A percentile compares a stretch with the other conserved stretches of the same genome.
Evolutionary conservation across 1,140 invertebrate genomes (phyloP).

Genomic region (Saxidomus purpurata): DNA sequence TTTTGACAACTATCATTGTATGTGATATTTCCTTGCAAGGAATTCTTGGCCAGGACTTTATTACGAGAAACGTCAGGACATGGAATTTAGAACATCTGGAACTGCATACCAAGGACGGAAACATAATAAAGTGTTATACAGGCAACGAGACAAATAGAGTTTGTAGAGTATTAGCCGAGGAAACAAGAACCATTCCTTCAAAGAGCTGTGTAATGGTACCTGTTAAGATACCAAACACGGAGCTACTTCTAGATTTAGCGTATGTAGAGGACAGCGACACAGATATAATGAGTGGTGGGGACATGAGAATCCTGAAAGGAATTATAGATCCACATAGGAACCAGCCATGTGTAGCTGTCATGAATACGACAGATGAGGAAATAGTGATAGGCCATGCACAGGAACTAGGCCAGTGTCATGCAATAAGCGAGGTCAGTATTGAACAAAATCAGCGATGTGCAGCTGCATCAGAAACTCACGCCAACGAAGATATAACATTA

Average conservation of each 20-base stretch:
- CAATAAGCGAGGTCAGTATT: background rate
- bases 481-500: background rate
- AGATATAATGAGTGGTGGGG: background rate
- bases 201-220: background rate
- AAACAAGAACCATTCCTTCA: background rate
- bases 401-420: background rate
- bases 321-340: background rate
- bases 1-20: background rate
- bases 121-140: background rate
- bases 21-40: conserved; percentile 38
- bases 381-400: background rate
- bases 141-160: background rate
- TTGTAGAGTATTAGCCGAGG: background rate
- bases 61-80: background rate
- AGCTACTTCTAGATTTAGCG: background rate
- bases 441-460: too few species aligned
- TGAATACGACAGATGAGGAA: background rate
- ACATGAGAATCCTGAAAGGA: too few species aligned
- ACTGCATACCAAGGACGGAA: background rate
- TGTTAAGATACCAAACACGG: background rate
- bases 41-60: conserved; percentile 44
- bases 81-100: background rate
- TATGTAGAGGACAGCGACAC: background rate
- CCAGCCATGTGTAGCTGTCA: background rate
- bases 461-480: too few species aligned